phyloP scores from a whole-genome alignment of 2,797 vertebrate genomes.

The Kryptopterus vitreolus region DNA sequence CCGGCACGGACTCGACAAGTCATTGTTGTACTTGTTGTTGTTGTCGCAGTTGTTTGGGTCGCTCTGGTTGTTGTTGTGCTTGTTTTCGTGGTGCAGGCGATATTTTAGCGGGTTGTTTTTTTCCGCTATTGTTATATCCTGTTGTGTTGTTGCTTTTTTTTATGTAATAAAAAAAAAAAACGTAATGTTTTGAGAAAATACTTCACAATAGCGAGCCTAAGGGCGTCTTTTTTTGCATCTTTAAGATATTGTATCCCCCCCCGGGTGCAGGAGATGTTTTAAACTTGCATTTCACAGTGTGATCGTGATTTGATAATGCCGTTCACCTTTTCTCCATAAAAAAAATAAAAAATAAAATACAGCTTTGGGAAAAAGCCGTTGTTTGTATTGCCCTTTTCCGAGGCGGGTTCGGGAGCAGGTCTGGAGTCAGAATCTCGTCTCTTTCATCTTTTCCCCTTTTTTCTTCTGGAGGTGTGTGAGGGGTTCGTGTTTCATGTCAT shows the following conservation, averaged over 20 bases:
- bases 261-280: neutral
- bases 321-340: slow-evolving; percentile 28
- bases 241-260: neutral
- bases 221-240: slow-evolving; percentile 15
- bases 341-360: too few species aligned
- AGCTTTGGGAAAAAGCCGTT: slow-evolving; percentile 2
- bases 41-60: neutral
- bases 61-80: neutral
- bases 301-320: slow-evolving; percentile 43
- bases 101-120: neutral
- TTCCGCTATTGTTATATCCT: neutral
- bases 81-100: neutral
- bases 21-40: too few species aligned
- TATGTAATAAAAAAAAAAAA: too few species aligned
- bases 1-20: neutral
- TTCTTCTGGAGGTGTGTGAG: slow-evolving; percentile 38
- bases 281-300: slow-evolving; percentile 39
- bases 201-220: neutral
- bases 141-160: neutral
- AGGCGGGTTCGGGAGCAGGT: slow-evolving; percentile 36
- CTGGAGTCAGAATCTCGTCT: slow-evolving; percentile 41
- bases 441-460: slow-evolving; percentile 51
- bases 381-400: slow-evolving; percentile 35
- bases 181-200: neutral
- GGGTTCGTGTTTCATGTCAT: slow-evolving; percentile 57